Evolutionary conservation across 2,113 vertebrate species (phyloP).

Genomic region (Phyllopteryx taeniolatus): DNA sequence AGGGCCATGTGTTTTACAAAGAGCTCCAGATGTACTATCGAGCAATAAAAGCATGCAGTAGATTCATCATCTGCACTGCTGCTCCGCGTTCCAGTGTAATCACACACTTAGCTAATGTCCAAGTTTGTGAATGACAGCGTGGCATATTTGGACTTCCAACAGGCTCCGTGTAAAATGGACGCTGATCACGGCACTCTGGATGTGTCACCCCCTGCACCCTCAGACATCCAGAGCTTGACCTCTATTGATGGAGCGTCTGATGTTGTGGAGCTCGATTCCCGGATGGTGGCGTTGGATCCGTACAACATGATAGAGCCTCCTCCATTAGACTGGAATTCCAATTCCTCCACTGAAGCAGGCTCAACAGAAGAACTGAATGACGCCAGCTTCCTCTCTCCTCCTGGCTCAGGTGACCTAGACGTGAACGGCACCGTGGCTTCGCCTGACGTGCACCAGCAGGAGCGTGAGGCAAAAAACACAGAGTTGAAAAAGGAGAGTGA

Average conservation of each 20-base stretch:
- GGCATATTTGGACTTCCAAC: neutral
- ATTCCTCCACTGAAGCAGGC: slow-evolving; percentile 69
- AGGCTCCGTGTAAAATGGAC: slow-evolving; percentile 51
- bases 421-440: slow-evolving; percentile 8
- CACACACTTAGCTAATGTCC: neutral
- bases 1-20: neutral
- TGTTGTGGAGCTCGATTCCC: slow-evolving; percentile 11
- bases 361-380: slow-evolving; percentile 57
- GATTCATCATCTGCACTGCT: neutral
- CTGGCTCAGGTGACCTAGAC: slow-evolving; percentile 25
- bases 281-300: slow-evolving; percentile 60
- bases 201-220: slow-evolving; percentile 1
- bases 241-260: neutral
- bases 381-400: slow-evolving; percentile 30
- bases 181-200: slow-evolving; percentile 19
- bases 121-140: neutral
- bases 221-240: neutral
- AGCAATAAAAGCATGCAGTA: neutral
- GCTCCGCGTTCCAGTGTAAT: neutral
- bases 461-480: slow-evolving; percentile 6
- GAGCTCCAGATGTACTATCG: neutral
- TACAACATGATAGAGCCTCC: slow-evolving; percentile 71
- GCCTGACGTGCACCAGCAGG: slow-evolving; percentile 8
- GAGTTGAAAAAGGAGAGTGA: neutral
- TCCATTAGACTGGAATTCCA: slow-evolving; percentile 77